These are phyloP conservation scores for Styela plicata DNA, from an alignment of 23 tunicate species.

Conservation along the genomic window DNA sequence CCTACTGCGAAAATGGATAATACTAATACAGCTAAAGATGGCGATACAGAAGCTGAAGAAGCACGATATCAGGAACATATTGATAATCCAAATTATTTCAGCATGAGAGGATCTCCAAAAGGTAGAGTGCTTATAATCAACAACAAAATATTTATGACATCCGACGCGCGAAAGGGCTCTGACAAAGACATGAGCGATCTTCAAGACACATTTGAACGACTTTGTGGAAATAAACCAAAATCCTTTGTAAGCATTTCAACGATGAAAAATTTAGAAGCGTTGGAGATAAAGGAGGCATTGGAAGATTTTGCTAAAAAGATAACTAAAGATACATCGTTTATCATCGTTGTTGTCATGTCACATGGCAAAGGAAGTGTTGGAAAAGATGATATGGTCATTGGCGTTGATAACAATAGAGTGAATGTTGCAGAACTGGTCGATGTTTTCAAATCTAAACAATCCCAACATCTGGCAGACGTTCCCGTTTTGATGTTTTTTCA, in stretches of 20 bases:
- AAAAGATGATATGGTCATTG: not conserved
- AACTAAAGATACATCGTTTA: not conserved
- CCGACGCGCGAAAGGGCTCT: not conserved
- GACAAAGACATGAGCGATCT: not conserved
- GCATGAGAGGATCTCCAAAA: not conserved
- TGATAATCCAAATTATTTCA: no score
- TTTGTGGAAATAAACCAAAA: not conserved
- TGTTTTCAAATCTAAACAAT: not conserved
- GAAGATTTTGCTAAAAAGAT: not conserved
- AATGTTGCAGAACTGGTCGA: not conserved
- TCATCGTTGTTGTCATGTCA: not conserved
- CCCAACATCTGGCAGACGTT: not conserved
- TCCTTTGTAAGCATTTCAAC: not conserved
- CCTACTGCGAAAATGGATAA: no score
- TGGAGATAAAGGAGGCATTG: not conserved
- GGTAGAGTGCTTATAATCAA: not conserved
- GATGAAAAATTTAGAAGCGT: not conserved
- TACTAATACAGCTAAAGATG: no score
- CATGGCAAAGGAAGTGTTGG: not conserved
- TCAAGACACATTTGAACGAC: not conserved
- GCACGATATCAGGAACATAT: not conserved
- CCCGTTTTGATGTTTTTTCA: slow-evolving; percentile 15
- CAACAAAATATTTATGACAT: no score
- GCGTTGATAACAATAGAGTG: not conserved
- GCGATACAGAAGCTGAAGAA: no score